Conservation (phyloP, 1,140 invertebrate species). For the Carposina sasakii region DNA sequence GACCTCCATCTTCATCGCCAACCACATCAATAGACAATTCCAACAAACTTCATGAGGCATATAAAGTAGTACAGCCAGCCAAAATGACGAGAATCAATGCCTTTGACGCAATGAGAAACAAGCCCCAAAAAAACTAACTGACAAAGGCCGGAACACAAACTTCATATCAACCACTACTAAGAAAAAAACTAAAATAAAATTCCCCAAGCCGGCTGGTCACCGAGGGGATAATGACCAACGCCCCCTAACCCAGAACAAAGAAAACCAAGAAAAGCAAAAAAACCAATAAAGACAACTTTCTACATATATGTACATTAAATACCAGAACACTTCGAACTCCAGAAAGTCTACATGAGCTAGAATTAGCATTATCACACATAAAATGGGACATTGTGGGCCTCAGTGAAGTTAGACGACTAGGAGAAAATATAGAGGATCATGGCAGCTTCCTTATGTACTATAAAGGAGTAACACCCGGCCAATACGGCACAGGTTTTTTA, state of each 20-base stretch:
- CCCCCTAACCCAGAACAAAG: neutral
- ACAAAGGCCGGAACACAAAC: no score
- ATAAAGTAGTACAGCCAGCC: no score
- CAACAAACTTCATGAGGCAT: no score
- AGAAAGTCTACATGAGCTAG: slow-evolving; percentile 3
- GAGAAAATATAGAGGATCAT: slow-evolving; percentile 4
- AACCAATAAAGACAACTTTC: neutral
- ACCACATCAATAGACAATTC: no score
- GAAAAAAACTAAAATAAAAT: no score
- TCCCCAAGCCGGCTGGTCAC: no score
- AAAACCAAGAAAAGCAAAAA: neutral
- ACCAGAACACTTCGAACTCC: slow-evolving; percentile 6
- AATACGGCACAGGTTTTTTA: slow-evolving; percentile 3
- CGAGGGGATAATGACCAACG: no score
- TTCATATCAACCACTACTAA: no score
- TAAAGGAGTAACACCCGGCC: slow-evolving; percentile 4
- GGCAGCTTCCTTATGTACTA: slow-evolving; percentile 1
- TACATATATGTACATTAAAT: slow-evolving; percentile 4
- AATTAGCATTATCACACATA: slow-evolving; percentile 3
- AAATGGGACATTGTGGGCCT: slow-evolving; percentile 8
- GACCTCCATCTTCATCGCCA: no score
- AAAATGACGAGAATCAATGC: no score
- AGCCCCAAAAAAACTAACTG: no score
- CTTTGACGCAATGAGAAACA: no score
- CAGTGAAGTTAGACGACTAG: slow-evolving; percentile 5